Percentiles rank a stretch among this genome's conserved stretches.
Evolutionary conservation across 1,140 invertebrate genomes (phyloP).

Genomic region (Drosophila ercepeae): DNA sequence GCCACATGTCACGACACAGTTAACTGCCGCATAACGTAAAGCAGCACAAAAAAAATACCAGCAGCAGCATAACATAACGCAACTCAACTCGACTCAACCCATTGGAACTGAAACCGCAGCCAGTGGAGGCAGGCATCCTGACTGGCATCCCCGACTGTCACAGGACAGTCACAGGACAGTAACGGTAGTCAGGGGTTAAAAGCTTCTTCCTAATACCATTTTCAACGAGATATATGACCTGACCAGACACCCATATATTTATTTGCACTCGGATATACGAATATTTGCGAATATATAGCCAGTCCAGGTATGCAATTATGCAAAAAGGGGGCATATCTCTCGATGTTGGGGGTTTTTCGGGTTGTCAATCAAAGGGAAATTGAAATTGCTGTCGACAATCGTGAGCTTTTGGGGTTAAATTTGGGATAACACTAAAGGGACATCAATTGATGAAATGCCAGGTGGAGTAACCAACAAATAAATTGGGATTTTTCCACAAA

Average conservation of each 20-base stretch:
- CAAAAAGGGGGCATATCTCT: slow-evolving; percentile 33
- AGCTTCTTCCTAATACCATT: slow-evolving; percentile 38
- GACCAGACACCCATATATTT: slow-evolving; percentile 10
- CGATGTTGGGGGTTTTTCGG: background rate
- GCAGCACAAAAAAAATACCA: slow-evolving; percentile 17
- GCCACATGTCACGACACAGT: slow-evolving; percentile 78
- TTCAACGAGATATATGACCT: slow-evolving; percentile 43
- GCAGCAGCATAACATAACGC: slow-evolving; percentile 14
- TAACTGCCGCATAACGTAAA: slow-evolving; percentile 66
- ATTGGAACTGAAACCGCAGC: slow-evolving; percentile 1
- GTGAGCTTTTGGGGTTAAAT: slow-evolving; percentile 66
- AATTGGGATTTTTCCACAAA: background rate
- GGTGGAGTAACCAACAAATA: slow-evolving; percentile 9
- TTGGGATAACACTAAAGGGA: slow-evolving; percentile 49
- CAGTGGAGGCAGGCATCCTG: background rate
- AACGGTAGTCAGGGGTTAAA: slow-evolving; percentile 49
- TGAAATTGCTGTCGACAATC: slow-evolving; percentile 69
- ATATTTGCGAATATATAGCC: slow-evolving; percentile 18
- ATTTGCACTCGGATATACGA: slow-evolving; percentile 2
- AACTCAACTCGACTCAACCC: slow-evolving; percentile 13
- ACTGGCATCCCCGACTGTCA: slow-evolving; percentile 10
- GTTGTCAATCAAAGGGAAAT: slow-evolving; percentile 64
- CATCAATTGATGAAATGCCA: slow-evolving; percentile 37
- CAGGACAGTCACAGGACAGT: background rate
- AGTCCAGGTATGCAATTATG: slow-evolving; percentile 59